Evolutionary conservation across 2,888 invertebrate species (phyloP).

Genomic region (Acanthacorydalis orientalis): DNA sequence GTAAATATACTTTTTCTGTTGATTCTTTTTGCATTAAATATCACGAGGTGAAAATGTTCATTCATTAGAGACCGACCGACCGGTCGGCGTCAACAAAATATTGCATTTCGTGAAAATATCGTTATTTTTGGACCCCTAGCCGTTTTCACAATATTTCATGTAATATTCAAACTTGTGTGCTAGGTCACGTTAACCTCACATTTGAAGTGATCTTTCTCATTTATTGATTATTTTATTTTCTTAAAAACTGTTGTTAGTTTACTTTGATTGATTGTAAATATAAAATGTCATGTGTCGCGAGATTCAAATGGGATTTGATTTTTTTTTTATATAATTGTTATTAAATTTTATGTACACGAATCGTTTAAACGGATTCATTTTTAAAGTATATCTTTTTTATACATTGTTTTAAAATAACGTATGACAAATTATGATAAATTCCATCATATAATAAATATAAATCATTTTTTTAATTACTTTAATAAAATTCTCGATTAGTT

Average conservation of each 20-base stretch:
- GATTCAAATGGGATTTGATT: background rate
- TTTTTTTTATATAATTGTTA: background rate
- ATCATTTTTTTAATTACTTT: background rate
- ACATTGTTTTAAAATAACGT: background rate
- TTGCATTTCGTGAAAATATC: conserved; percentile 1
- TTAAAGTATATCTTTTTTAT: background rate
- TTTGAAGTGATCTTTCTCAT: background rate
- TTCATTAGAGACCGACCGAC: background rate
- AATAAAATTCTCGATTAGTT: conserved; percentile 5
- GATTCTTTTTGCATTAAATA: too few species aligned
- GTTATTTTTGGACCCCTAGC: conserved; percentile 7
- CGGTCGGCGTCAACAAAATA: background rate
- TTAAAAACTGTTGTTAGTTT: too few species aligned
- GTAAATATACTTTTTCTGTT: too few species aligned
- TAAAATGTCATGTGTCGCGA: too few species aligned
- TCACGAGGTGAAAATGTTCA: too few species aligned
- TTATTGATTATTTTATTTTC: background rate
- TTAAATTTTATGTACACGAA: too few species aligned
- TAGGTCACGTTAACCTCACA: background rate
- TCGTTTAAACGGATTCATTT: too few species aligned
- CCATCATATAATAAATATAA: too few species aligned
- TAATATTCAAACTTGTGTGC: background rate
- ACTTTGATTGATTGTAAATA: too few species aligned
- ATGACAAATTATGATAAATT: conserved; percentile 4
- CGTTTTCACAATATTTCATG: background rate